Conservation (phyloP, 2,888 invertebrate genomes). For the Lycaena phlaeas region DNA sequence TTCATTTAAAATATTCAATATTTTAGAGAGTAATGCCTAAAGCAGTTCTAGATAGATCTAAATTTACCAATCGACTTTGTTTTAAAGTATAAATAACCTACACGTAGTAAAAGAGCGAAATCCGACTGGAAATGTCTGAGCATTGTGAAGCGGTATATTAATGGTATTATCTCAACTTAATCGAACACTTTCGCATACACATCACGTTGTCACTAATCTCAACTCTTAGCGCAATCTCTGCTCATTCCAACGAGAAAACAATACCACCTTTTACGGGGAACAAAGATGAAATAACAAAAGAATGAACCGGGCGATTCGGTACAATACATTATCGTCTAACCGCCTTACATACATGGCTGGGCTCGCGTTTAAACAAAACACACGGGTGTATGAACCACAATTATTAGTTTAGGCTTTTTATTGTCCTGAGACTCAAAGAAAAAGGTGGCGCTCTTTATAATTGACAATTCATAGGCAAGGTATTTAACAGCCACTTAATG, state of each 20-base stretch:
- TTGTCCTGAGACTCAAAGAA: not conserved
- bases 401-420: not conserved
- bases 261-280: slow-evolving; percentile 59
- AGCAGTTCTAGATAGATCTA: too few species aligned
- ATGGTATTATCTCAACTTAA: slow-evolving; percentile 8
- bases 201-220: slow-evolving; percentile 65
- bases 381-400: not conserved
- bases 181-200: slow-evolving; percentile 30
- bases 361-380: slow-evolving; percentile 19
- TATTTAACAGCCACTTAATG: too few species aligned
- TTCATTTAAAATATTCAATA: too few species aligned
- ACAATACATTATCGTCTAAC: slow-evolving; percentile 42
- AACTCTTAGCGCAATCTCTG: slow-evolving; percentile 63
- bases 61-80: too few species aligned
- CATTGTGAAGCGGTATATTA: not conserved
- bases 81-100: too few species aligned
- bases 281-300: slow-evolving; percentile 65
- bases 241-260: slow-evolving; percentile 58
- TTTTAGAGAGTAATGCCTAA: too few species aligned
- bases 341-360: slow-evolving; percentile 45
- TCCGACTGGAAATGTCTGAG: not conserved
- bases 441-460: too few species aligned
- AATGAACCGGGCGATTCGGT: slow-evolving; percentile 56
- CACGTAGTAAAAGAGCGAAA: not conserved
- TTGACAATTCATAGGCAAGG: too few species aligned